Percentiles rank a stretch among this genome's conserved stretches.
Evolutionary conservation across 2,797 vertebrate species (phyloP).

Genomic region (Uromys caudimaculatus): DNA sequence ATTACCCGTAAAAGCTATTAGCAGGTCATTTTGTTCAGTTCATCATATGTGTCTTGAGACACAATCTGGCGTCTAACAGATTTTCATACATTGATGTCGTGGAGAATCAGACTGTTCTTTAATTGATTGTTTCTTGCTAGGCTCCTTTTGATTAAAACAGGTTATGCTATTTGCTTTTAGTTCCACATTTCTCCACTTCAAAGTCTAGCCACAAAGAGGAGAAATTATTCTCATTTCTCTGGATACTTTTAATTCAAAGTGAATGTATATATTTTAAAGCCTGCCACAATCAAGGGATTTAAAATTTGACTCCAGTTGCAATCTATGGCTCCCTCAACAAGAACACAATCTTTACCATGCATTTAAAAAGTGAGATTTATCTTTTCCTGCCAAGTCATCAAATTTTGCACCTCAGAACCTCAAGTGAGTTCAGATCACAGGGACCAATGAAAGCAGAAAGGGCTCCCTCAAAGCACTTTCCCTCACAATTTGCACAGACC

Average conservation of each 20-base stretch:
- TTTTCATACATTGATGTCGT: conserved; percentile 93
- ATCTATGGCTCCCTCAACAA: conserved; percentile 84
- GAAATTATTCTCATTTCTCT: conserved; percentile 88
- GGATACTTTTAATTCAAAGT: conserved; percentile 86
- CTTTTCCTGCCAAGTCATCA: conserved; percentile 87
- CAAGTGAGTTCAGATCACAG: conserved; percentile 83
- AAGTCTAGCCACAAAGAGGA: conserved; percentile 84
- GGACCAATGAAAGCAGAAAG: conserved; percentile 77
- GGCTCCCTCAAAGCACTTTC: conserved; percentile 78
- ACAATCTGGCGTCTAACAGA: conserved; percentile 94
- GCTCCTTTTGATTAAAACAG: conserved; percentile 92
- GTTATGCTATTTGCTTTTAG: conserved; percentile 90
- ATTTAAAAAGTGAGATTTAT: conserved; percentile 85
- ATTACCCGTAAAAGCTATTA: conserved; percentile 94
- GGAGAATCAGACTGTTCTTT: conserved; percentile 93
- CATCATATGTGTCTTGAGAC: conserved; percentile 94
- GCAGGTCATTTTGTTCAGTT: conserved; percentile 94
- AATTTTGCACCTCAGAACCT: conserved; percentile 87
- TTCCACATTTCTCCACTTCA: conserved; percentile 88
- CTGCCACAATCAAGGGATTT: conserved; percentile 84
- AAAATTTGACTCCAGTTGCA: conserved; percentile 84
- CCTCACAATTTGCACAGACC: conserved; percentile 82
- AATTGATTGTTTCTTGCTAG: conserved; percentile 94
- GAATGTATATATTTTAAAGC: conserved; percentile 85
- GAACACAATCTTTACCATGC: conserved; percentile 85